Evolutionary conservation across 1,140 invertebrate species (phyloP), one percentile per base, ranked within the genome.

Genomic region (Cepaea nemoralis): DNA sequence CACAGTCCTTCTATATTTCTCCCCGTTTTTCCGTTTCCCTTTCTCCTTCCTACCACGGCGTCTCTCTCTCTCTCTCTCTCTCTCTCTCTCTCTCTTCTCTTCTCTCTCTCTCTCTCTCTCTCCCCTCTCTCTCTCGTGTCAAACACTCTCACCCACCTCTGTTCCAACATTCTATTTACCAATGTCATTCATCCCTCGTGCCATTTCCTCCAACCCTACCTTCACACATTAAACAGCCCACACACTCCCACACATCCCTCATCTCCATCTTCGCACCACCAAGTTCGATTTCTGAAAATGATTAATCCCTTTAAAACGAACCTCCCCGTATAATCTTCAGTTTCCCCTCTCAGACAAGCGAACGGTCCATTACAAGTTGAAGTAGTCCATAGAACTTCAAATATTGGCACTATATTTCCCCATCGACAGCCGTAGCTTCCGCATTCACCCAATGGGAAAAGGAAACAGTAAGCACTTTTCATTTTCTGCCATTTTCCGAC

Each of bases 281-380:
- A 55, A 24, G 50, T 8, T 55, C 50, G 50, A 63, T 63, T 63
- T 63, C 27, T 63, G 59, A 63, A 12, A 63, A 63, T 63, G 59
- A 63, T 31, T 27, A 63, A 63, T 63, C 59, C 59, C 27, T 63
- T 63, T 63, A 63, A 27, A 27, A 31, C 59, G 59, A 63, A 63
- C 10, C 27, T 19, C 33, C 33, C 27, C 1, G 59, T 10, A 63
- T 31, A 63, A 31, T 63, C 27, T 31, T 63, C 59, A 27, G 33
- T 63, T 5, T 63, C 59, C 22, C 59, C n/a, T 27, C 59, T 27
- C 59, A 31, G 59, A 31, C 50, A 24, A 55, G 50, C 42, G 55
- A 3, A 63, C 27, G 27, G 27, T 63, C 59, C 59, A 63, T 63
- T 63, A 63, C 27, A 27, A 63, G n/a, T 31, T 6, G 33, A 63